Conservation (phyloP, 2,113 vertebrate genomes). For the Chaetops frenatus region DNA sequence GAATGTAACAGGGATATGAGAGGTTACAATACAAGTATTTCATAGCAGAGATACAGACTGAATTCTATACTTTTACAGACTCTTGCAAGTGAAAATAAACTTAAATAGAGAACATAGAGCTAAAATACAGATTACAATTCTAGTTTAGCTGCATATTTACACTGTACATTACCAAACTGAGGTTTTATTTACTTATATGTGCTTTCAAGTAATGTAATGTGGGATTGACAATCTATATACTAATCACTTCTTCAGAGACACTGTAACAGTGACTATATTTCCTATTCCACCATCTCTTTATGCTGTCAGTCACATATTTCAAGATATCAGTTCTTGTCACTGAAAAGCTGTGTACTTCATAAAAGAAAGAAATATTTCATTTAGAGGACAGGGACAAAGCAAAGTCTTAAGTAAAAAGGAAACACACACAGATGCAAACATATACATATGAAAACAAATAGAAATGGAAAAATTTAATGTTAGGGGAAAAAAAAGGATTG, state of each 20-base stretch:
- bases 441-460: background rate
- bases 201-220: background rate
- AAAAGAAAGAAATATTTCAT: background rate
- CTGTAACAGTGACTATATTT: background rate
- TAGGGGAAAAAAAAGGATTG: background rate
- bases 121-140: background rate
- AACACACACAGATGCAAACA: background rate
- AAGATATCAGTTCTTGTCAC: background rate
- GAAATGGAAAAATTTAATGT: background rate
- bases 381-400: background rate
- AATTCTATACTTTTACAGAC: background rate
- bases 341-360: background rate
- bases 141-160: background rate
- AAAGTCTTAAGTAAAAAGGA: background rate
- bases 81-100: background rate
- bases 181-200: background rate
- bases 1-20: background rate
- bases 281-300: background rate
- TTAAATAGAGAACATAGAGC: background rate
- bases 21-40: background rate
- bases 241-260: background rate
- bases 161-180: background rate
- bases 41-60: background rate
- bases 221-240: background rate
- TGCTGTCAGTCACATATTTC: background rate